Evolutionary conservation across 1,140 invertebrate species (phyloP).

Genomic region (silkworm (Bombyx mori)): ASM3026992v2 NC_085109.1:6029001-6029500

Average conservation of each 20-base stretch:
- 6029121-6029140: conserved; percentile 2
- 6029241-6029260: conserved; percentile 94
- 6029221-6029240: conserved; percentile 94
- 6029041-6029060: no score
- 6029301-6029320: conserved; percentile 71
- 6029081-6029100: no score
- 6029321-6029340: conserved; percentile 64
- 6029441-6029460: no score
- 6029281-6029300: conserved; percentile 93
- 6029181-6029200: conserved; percentile 84
- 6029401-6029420: not conserved
- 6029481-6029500: no score
- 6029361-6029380: not conserved
- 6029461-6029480: no score
- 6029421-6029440: no score
- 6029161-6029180: conserved; percentile 1
- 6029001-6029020: no score
- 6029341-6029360: conserved; percentile 11
- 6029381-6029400: not conserved
- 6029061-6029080: no score
- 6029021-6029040: no score
- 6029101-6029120: no score
- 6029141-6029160: not conserved
- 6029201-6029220: conserved; percentile 97
- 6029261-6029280: conserved; percentile 93